A percentile compares a stretch with the other conserved stretches of the same genome.
phyloP scores from a whole-genome alignment of 2,888 invertebrate species.

The Cantharis rufa region DNA sequence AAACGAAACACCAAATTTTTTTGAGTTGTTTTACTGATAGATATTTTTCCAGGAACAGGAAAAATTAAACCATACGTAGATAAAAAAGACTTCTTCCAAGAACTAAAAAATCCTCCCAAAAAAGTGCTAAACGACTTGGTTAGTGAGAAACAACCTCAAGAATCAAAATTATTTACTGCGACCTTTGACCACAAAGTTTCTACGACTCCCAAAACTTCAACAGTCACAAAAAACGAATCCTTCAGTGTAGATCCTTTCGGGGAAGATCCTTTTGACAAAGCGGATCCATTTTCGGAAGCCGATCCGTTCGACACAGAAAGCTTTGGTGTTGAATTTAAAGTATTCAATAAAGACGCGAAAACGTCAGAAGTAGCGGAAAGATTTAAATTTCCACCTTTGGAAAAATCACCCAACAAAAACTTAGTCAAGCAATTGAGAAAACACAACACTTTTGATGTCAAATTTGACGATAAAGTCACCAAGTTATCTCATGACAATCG shows the following conservation, averaged over 20 bases:
- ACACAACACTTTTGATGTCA: conserved; percentile 54
- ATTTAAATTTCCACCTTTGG: conserved; percentile 33
- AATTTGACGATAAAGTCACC: conserved; percentile 36
- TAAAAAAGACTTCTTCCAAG: conserved; percentile 95
- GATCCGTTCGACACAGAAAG: conserved; percentile 66
- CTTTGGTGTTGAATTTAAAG: conserved; percentile 42
- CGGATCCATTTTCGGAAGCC: conserved; percentile 67
- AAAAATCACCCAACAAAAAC: conserved; percentile 41
- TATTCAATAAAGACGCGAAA: conserved; percentile 40
- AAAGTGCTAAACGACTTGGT: conserved; percentile 88
- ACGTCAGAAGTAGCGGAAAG: conserved; percentile 46
- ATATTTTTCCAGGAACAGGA: conserved; percentile 67
- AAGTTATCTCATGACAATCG: conserved; percentile 45
- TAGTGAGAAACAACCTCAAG: conserved; percentile 37
- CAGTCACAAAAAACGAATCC: conserved; percentile 43
- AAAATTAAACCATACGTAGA: conserved; percentile 91
- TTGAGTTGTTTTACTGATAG: neutral
- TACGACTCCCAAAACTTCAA: conserved; percentile 17
- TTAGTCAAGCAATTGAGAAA: conserved; percentile 42
- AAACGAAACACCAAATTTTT: conserved; percentile 1
- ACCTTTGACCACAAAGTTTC: conserved; percentile 38
- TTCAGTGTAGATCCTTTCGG: conserved; percentile 67
- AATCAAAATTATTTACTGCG: conserved; percentile 33
- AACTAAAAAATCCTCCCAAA: conserved; percentile 92
- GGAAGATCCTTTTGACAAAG: conserved; percentile 75